Evolutionary conservation across 2,797 vertebrate species (phyloP).

Genomic region (Hydrophis major): DNA sequence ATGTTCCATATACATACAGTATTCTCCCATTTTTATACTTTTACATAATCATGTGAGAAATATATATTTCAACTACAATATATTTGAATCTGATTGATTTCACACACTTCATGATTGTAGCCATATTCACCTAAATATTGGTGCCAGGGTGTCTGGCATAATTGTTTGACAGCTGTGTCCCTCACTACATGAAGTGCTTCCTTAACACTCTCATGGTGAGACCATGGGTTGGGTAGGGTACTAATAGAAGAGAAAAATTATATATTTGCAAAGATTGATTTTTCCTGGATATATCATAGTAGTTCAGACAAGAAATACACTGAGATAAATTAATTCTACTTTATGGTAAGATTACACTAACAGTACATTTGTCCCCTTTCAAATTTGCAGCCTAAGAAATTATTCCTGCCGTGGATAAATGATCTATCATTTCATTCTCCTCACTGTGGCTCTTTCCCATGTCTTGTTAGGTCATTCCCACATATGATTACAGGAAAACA

Average conservation of each 20-base stretch:
- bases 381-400: background rate
- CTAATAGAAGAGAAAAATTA: background rate
- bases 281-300: background rate
- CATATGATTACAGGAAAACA: background rate
- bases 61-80: background rate
- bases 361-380: background rate
- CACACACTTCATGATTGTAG: background rate
- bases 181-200: background rate
- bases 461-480: background rate
- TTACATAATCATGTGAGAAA: background rate
- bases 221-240: background rate
- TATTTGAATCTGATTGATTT: background rate
- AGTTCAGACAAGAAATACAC: background rate
- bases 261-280: background rate
- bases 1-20: background rate
- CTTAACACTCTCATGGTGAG: background rate
- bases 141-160: background rate
- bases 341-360: background rate
- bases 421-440: background rate
- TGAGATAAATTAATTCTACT: background rate
- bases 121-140: background rate
- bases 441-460: background rate
- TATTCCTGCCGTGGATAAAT: background rate
- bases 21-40: background rate
- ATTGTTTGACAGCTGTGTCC: background rate